phyloP scores from a whole-genome alignment of 2,888 invertebrate genomes.

The Tryphoninae sp. region DNA sequence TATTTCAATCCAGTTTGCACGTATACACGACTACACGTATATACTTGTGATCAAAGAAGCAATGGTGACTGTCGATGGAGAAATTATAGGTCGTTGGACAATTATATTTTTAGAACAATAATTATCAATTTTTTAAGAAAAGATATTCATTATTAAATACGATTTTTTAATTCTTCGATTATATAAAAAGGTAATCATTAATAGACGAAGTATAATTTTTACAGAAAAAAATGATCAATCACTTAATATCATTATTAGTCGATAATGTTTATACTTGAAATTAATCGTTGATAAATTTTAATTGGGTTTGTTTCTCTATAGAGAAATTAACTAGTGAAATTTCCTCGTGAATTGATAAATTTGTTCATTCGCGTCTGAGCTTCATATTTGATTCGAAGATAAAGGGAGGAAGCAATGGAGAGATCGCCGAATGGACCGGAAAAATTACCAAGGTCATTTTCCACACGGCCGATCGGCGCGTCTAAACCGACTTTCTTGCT shows the following conservation, averaged over 20 bases:
- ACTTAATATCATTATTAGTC: too few species aligned
- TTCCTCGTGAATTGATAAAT: not conserved
- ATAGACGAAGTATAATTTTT: too few species aligned
- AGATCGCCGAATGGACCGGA: not conserved
- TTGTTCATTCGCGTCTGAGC: not conserved
- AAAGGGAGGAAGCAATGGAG: not conserved
- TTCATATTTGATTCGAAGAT: not conserved
- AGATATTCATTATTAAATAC: too few species aligned
- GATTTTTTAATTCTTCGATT: too few species aligned
- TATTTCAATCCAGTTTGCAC: not conserved
- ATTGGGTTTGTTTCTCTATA: too few species aligned
- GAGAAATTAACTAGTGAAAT: too few species aligned
- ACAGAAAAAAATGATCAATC: too few species aligned
- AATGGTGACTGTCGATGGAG: not conserved
- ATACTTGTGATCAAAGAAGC: not conserved
- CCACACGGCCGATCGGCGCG: conserved; percentile 49
- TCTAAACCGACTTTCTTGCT: conserved; percentile 41
- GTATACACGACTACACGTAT: not conserved
- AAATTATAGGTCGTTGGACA: not conserved
- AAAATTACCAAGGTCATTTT: conserved; percentile 39
- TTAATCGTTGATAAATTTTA: too few species aligned
- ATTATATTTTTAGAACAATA: too few species aligned
- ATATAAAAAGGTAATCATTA: too few species aligned
- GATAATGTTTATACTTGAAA: too few species aligned
- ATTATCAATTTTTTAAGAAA: too few species aligned